Evolutionary conservation across 2,797 vertebrate genomes (phyloP).

Genomic region (Lateolabrax maculatus): DNA sequence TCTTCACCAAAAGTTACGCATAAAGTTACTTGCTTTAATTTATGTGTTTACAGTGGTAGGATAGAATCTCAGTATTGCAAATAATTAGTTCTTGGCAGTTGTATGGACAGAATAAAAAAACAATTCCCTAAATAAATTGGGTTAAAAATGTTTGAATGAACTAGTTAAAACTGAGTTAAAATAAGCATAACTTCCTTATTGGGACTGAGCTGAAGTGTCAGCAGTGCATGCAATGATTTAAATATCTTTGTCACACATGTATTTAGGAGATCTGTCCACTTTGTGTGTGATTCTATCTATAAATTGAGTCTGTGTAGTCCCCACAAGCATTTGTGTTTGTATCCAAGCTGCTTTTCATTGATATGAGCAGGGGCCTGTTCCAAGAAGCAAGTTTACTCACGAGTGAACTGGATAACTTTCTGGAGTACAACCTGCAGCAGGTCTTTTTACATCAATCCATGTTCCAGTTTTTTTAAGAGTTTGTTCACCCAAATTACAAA

Average conservation of each 20-base stretch:
- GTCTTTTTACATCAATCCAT: background rate
- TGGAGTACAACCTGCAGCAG: slow-evolving; percentile 7
- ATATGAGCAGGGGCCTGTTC: slow-evolving; percentile 35
- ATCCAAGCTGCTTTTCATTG: slow-evolving; percentile 36
- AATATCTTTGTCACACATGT: background rate
- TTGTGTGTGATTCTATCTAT: background rate
- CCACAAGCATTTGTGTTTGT: slow-evolving; percentile 21
- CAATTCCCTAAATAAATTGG: background rate
- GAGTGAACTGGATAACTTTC: slow-evolving; percentile 1
- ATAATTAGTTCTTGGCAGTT: background rate
- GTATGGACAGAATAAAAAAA: background rate
- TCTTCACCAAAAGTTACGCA: background rate
- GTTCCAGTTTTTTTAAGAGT: background rate
- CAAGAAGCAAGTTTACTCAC: slow-evolving; percentile 20
- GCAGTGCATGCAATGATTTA: background rate
- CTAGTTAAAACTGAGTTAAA: background rate
- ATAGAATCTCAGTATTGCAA: background rate
- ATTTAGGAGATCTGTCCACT: background rate
- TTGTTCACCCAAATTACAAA: background rate
- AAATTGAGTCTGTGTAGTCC: background rate
- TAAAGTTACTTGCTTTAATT: background rate
- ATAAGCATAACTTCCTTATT: background rate
- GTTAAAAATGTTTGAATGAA: background rate
- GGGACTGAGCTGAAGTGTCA: background rate
- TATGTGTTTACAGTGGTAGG: background rate